Evolutionary conservation across 2,888 invertebrate species (phyloP).

Genomic region (Drosophila nigritarsus): DNA sequence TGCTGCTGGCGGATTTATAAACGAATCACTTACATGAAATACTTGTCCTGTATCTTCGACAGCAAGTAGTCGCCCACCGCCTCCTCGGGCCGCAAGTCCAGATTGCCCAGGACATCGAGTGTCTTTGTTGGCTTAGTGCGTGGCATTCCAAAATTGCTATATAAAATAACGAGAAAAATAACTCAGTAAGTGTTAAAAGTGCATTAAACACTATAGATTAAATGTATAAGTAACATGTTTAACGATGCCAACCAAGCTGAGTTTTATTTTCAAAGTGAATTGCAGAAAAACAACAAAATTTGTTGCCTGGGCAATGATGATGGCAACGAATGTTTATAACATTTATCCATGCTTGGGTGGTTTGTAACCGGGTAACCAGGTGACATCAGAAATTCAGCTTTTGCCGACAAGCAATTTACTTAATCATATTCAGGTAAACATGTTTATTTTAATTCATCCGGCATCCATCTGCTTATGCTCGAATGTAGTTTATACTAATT

Average conservation of each 20-base stretch:
- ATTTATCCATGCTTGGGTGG: not conserved
- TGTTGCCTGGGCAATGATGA: slow-evolving; percentile 23
- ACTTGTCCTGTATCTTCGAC: slow-evolving; percentile 80
- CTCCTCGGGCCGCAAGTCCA: slow-evolving; percentile 83
- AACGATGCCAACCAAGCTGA: slow-evolving; percentile 2
- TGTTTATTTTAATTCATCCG: not conserved
- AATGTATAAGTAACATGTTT: slow-evolving; percentile 13
- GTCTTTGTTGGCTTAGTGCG: slow-evolving; percentile 82
- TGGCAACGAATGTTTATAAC: slow-evolving; percentile 13
- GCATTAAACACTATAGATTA: slow-evolving; percentile 7
- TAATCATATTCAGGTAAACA: not conserved
- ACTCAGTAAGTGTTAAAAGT: slow-evolving; percentile 1
- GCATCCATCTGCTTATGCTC: not conserved
- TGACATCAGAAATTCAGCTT: not conserved
- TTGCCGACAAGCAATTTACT: not conserved
- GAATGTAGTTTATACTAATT: not conserved
- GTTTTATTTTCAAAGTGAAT: not conserved
- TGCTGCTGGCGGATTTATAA: not conserved
- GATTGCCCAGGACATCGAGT: slow-evolving; percentile 82
- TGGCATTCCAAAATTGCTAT: slow-evolving; percentile 72
- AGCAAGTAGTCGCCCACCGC: slow-evolving; percentile 81
- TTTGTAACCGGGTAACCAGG: not conserved
- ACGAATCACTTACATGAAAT: slow-evolving; percentile 70
- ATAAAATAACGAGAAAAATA: slow-evolving; percentile 6
- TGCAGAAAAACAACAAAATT: slow-evolving; percentile 9